phyloP scores from a whole-genome alignment of 2,888 invertebrate species.

The Melanostoma mellinum region DNA sequence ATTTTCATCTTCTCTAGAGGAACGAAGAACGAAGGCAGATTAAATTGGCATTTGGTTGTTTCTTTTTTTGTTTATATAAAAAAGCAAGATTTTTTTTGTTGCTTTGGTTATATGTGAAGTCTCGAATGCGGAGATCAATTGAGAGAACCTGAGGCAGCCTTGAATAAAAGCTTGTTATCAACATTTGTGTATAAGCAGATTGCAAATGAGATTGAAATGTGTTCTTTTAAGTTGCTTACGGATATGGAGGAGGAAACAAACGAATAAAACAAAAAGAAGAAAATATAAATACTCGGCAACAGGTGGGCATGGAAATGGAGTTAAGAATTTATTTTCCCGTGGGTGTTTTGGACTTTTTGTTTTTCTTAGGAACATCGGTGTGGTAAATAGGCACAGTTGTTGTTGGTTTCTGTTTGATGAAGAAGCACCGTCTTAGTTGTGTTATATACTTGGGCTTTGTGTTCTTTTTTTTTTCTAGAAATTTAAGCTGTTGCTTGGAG shows the following conservation, averaged over 20 bases:
- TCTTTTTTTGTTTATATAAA: not conserved
- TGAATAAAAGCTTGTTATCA: not conserved
- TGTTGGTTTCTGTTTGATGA: too few species aligned
- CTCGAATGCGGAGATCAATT: not conserved
- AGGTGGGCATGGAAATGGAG: not conserved
- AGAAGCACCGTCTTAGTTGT: too few species aligned
- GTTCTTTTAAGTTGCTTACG: constrained; percentile 27
- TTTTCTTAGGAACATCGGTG: too few species aligned
- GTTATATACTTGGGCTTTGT: too few species aligned
- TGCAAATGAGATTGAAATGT: constrained; percentile 52
- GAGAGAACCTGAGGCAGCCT: not conserved
- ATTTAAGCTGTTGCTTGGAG: not conserved
- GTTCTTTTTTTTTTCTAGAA: too few species aligned
- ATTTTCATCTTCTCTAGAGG: constrained; percentile 7
- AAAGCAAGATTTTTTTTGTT: not conserved
- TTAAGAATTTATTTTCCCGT: not conserved
- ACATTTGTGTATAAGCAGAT: constrained; percentile 27
- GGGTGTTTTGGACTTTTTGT: not conserved
- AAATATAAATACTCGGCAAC: not conserved
- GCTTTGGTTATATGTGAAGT: not conserved
- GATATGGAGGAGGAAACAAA: constrained; percentile 5
- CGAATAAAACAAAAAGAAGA: not conserved
- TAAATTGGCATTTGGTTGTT: constrained; percentile 12
- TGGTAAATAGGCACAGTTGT: too few species aligned
- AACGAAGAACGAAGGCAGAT: constrained; percentile 7